phyloP scores from a whole-genome alignment of 2,113 vertebrate genomes.

The Platichthys stellatus region DNA sequence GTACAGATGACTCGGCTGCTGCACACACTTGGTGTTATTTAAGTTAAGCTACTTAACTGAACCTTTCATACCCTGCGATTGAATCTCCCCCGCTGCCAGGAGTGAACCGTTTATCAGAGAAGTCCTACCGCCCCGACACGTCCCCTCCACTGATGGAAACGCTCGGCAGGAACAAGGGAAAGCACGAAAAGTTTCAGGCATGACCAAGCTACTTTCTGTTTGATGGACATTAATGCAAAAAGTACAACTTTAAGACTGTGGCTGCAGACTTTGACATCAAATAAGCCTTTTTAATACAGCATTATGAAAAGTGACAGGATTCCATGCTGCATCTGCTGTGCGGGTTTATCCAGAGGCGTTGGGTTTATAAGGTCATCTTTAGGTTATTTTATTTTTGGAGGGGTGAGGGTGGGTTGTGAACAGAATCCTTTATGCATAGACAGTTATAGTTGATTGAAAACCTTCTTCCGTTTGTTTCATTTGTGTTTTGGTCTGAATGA shows the following conservation, averaged over 20 bases:
- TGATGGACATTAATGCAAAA: slow-evolving; percentile 1
- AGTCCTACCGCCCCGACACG: not conserved
- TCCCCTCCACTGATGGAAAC: slow-evolving; percentile 1
- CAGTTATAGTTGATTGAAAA: not conserved
- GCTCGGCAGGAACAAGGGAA: slow-evolving; percentile 2
- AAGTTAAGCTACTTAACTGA: slow-evolving; percentile 22
- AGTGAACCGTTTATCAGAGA: slow-evolving; percentile 21
- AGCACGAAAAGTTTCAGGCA: not conserved
- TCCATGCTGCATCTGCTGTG: not conserved
- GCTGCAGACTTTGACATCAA: not conserved
- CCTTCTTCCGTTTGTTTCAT: no score
- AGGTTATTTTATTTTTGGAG: no score
- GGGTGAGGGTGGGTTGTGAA: no score
- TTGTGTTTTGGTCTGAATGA: no score
- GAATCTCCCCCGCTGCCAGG: slow-evolving; percentile 3
- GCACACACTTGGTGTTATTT: slow-evolving; percentile 17
- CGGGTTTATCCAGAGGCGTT: not conserved
- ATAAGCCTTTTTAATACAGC: not conserved
- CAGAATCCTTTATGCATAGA: not conserved
- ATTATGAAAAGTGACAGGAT: not conserved
- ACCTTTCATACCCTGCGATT: slow-evolving; percentile 28
- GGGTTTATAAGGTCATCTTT: no score
- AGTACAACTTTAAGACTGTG: not conserved
- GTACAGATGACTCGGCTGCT: slow-evolving; percentile 2
- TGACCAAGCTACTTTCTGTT: not conserved